A percentile compares a stretch with the other conserved stretches of the same genome.
phyloP scores from a whole-genome alignment of 2,113 vertebrate species.

The Xenopus laevis region DNA sequence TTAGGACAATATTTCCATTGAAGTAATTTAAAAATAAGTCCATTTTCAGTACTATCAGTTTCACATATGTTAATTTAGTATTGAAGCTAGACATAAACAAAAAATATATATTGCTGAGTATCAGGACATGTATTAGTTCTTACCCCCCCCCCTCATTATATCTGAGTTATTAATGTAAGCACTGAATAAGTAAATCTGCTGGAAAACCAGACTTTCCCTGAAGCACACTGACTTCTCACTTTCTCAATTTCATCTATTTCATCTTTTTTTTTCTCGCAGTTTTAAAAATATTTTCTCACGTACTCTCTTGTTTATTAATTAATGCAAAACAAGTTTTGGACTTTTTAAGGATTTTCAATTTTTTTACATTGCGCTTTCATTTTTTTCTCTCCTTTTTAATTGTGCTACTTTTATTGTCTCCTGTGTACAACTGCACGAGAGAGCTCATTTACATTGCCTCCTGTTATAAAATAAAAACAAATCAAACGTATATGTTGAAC shows the following conservation, averaged over 20 bases:
- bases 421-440: too few relatives aligned
- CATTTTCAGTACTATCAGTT: too few relatives aligned
- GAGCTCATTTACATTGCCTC: too few relatives aligned
- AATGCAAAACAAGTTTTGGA: slow-evolving; percentile 33
- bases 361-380: not conserved
- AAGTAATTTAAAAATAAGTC: too few relatives aligned
- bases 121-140: too few relatives aligned
- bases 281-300: slow-evolving; percentile 38
- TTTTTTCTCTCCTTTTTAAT: slow-evolving; percentile 14
- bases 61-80: too few relatives aligned
- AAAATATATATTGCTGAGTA: too few relatives aligned
- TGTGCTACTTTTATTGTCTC: too few relatives aligned
- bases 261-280: slow-evolving; percentile 4
- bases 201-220: slow-evolving; percentile 2
- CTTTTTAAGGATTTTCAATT: slow-evolving; percentile 18
- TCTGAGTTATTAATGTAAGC: not conserved
- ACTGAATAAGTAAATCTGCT: not conserved
- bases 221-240: slow-evolving; percentile 33
- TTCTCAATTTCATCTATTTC: slow-evolving; percentile 7
- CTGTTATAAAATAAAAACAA: too few relatives aligned
- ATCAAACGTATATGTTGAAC: too few relatives aligned
- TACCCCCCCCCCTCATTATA: not conserved
- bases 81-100: too few relatives aligned
- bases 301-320: slow-evolving; percentile 35
- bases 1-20: too few relatives aligned